phyloP scores from a whole-genome alignment of 2,113 vertebrate genomes.

The Phocoena sinus region DNA sequence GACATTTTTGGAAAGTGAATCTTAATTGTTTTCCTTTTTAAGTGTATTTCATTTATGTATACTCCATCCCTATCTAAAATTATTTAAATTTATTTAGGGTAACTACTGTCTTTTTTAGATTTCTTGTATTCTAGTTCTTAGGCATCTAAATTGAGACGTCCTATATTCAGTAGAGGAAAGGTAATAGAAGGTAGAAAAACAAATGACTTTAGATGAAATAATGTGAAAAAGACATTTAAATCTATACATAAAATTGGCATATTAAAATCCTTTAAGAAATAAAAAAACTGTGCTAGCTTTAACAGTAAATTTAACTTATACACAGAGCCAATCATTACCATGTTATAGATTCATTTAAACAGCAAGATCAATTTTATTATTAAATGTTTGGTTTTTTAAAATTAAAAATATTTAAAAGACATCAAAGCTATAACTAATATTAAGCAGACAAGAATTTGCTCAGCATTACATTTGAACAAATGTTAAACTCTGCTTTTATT shows the following conservation, averaged over 20 bases:
- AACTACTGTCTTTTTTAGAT: background rate
- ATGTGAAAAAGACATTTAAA: background rate
- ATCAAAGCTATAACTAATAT: background rate
- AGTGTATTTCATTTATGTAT: background rate
- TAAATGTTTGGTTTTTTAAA: background rate
- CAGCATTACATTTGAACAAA: background rate
- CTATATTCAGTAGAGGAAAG: background rate
- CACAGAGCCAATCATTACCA: background rate
- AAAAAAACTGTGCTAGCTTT: background rate
- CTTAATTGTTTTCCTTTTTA: background rate
- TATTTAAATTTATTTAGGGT: background rate
- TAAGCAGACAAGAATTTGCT: background rate
- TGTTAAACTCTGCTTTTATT: conserved; percentile 42
- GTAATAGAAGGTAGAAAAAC: background rate
- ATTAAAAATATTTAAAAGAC: background rate
- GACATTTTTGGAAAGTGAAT: background rate
- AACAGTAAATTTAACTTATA: background rate
- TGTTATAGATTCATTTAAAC: background rate
- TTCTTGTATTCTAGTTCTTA: background rate
- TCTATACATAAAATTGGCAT: background rate
- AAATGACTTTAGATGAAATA: background rate
- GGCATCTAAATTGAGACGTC: background rate
- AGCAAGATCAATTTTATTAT: background rate
- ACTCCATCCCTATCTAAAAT: background rate
- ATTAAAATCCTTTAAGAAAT: background rate